Base-by-base conservation (phyloP, 1,140 invertebrate genomes). In the Brachionus koreanus region DNA sequence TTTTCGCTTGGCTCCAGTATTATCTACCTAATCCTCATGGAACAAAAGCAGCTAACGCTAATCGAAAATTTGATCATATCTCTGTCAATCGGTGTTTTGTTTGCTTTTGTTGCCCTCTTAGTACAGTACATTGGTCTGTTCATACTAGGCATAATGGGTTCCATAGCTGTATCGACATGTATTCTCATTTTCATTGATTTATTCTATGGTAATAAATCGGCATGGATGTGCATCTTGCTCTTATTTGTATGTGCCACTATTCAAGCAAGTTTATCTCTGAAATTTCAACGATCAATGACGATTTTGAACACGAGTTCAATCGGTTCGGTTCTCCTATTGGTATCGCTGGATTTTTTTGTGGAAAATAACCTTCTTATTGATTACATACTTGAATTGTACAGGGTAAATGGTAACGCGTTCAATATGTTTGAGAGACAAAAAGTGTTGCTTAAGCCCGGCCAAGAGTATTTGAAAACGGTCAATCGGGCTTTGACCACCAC, bases 51-150 rank as follows among this genome's bases (percentile, higher is more conserved):
- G 25, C 39, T 79, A 37, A 79, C 49, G 7, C 23, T 61, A 61
- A 43, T 79, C 19, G 76, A 79, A 65, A 79, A 79, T 79, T 57
- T 65, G 13, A 79, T 79, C 46, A 79, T 79, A 57, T 79, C 76
- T 39, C 19, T 65, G 39, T 79, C 76, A 57, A 79, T 65, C 39
- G 76, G 76, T 65, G 76, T 79, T 29, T 61, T 79, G 29, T 79
- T 79, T 10, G 76, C 76, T 35, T 79, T 79, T 65, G 61, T 79
- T 13, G 33, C 49, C 12, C 33, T 79, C 23, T 43, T 79, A 10
- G 49, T 79, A n/a, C 76, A 79, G 39, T 79, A 61, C 37, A 65
- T 79, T 19, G 76, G 76, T 10, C 61, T 79, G 10, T 79, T 79
- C 33, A 42, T 79, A 2, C n/a, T 79, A 25, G 76, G 76, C 49